phyloP scores from a whole-genome alignment of 2,888 invertebrate species.

The Patella ulyssiponensis region DNA sequence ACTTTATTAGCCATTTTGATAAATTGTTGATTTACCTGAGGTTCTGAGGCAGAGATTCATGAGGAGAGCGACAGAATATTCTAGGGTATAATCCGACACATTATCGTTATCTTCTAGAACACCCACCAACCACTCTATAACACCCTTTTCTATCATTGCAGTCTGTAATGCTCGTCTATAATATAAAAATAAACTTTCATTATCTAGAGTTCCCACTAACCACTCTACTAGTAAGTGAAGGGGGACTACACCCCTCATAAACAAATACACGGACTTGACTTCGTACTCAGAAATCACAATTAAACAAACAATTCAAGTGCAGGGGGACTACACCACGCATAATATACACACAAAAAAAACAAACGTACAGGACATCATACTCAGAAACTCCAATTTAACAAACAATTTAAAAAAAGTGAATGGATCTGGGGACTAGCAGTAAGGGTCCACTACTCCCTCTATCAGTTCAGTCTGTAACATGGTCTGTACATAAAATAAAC shows the following conservation, averaged over 20 bases:
- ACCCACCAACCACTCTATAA: constrained; percentile 78
- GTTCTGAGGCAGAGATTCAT: constrained; percentile 80
- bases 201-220: not conserved
- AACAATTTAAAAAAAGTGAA: too few relatives aligned
- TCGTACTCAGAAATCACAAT: too few relatives aligned
- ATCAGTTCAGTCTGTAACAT: not conserved
- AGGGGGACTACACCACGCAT: too few relatives aligned
- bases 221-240: too few relatives aligned
- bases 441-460: not conserved
- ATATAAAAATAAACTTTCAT: constrained; percentile 11
- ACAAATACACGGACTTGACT: too few relatives aligned
- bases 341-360: too few relatives aligned
- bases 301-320: too few relatives aligned
- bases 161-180: constrained; percentile 76
- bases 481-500: not conserved
- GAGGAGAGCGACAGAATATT: constrained; percentile 79
- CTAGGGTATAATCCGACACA: constrained; percentile 76
- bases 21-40: constrained; percentile 68
- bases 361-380: too few relatives aligned
- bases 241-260: too few relatives aligned
- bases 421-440: too few relatives aligned
- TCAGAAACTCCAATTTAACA: too few relatives aligned
- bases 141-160: constrained; percentile 78
- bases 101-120: constrained; percentile 74
- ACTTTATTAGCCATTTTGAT: too few relatives aligned